Conservation (phyloP, 2,113 vertebrate species). For the Aldabrachelys gigantea region DNA sequence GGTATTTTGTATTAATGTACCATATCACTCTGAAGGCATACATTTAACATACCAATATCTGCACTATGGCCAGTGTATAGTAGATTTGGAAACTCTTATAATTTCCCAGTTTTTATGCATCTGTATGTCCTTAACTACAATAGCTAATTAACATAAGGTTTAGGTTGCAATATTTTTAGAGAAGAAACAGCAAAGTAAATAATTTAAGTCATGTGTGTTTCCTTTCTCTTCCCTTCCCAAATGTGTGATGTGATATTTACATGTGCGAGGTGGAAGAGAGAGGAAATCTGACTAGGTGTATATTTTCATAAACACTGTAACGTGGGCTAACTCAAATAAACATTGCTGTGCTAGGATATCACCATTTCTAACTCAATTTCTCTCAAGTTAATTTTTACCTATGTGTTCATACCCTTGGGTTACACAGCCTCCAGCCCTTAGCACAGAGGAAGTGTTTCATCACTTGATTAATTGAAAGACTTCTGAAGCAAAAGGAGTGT, state of each 20-base stretch:
- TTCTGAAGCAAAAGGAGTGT: neutral
- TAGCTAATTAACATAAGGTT: neutral
- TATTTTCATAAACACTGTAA: neutral
- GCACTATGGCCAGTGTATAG: neutral
- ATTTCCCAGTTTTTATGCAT: neutral
- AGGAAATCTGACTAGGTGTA: neutral
- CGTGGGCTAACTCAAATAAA: fast-evolving
- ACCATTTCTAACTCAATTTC: neutral
- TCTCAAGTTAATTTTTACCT: neutral
- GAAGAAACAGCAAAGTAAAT: neutral
- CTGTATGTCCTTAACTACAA: neutral
- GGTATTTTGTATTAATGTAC: neutral
- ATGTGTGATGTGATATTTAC: neutral
- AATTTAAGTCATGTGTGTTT: neutral
- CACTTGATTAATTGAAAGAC: neutral
- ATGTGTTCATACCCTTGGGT: neutral
- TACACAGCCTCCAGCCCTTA: neutral
- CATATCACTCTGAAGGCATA: neutral
- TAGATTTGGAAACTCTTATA: neutral
- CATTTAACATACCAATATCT: neutral
- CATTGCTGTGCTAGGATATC: neutral
- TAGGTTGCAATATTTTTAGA: neutral
- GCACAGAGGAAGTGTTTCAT: neutral
- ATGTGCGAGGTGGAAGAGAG: neutral
- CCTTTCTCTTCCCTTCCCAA: neutral